Conservation (phyloP, 2,113 vertebrate genomes). For the Grallaria varia region DNA sequence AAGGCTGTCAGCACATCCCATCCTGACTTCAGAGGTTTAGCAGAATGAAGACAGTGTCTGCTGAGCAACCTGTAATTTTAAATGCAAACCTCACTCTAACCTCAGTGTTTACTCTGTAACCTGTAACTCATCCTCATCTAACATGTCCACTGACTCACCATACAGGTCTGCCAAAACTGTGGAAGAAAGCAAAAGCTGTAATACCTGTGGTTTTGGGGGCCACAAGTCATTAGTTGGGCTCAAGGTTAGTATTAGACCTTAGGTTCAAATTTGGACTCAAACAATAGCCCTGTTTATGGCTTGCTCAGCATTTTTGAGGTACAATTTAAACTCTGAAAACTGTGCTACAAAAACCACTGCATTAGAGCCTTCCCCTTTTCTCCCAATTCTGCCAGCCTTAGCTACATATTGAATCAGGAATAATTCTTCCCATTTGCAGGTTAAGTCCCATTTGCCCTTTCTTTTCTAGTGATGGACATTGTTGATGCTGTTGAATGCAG, state of each 20-base stretch:
- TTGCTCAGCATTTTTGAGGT: neutral
- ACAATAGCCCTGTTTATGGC: neutral
- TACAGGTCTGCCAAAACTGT: neutral
- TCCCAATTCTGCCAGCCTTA: neutral
- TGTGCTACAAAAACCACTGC: neutral
- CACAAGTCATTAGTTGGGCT: neutral
- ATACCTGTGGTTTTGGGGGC: fast-evolving
- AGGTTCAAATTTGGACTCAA: neutral
- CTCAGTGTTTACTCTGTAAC: neutral
- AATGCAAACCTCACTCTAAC: neutral
- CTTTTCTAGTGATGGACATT: neutral
- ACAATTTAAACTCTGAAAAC: neutral
- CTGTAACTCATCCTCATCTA: neutral
- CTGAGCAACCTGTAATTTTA: neutral
- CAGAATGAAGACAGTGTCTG: fast-evolving
- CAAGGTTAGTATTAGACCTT: neutral
- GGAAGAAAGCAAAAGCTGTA: neutral
- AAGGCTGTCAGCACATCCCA: neutral
- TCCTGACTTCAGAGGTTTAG: neutral
- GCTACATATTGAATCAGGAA: neutral
- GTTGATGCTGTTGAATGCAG: neutral
- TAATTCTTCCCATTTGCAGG: neutral
- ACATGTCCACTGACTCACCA: neutral
- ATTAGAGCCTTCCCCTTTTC: neutral
- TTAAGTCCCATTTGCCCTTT: neutral